Conservation (phyloP, 2,888 invertebrate genomes). For the Iselma pallidipennis region DNA sequence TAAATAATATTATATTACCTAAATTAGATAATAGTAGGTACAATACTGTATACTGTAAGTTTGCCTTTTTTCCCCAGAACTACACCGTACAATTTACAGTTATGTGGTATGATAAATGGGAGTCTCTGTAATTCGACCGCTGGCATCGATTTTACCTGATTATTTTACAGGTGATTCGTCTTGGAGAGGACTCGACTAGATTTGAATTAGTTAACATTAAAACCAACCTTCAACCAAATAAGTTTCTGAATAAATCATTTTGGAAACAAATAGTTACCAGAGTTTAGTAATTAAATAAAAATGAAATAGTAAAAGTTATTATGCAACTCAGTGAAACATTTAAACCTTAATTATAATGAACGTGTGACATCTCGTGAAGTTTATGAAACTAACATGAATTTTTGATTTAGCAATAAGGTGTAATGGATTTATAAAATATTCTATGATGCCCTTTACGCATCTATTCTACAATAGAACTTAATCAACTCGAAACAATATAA, state of each 20-base stretch:
- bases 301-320: constrained; percentile 5
- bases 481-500: background rate
- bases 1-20: too few relatives aligned
- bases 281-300: constrained; percentile 6
- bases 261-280: background rate
- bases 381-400: background rate
- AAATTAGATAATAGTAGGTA: too few relatives aligned
- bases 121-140: too few relatives aligned
- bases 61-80: too few relatives aligned
- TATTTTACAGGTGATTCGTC: too few relatives aligned
- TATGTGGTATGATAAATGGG: too few relatives aligned
- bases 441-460: background rate
- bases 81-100: too few relatives aligned
- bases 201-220: background rate
- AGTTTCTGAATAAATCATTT: background rate
- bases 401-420: background rate
- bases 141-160: too few relatives aligned
- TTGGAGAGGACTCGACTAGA: too few relatives aligned
- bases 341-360: constrained; percentile 2
- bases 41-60: too few relatives aligned
- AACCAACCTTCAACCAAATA: background rate
- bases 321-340: constrained; percentile 21
- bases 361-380: background rate
- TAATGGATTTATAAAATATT: constrained; percentile 8
- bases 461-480: background rate